Evolutionary conservation across 2,797 vertebrate species (phyloP).

Genomic region (Argya squamiceps): DNA sequence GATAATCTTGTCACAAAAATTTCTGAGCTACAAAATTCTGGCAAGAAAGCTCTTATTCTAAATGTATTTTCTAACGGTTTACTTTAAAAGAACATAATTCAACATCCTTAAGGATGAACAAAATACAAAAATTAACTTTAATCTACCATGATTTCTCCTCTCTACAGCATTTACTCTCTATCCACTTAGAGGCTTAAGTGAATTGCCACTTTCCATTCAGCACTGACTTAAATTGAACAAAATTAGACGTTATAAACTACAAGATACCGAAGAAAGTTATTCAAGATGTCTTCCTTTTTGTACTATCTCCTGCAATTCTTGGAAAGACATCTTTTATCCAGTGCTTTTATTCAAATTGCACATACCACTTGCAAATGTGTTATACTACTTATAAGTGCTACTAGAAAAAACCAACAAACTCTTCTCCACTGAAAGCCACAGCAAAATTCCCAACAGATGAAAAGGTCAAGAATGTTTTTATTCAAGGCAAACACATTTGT

Average conservation of each 20-base stretch:
- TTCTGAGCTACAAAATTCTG: not conserved
- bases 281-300: not conserved
- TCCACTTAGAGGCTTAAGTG: not conserved
- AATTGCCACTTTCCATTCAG: not conserved
- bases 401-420: not conserved
- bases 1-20: not conserved
- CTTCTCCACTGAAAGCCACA: not conserved
- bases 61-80: not conserved
- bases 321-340: not conserved
- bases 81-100: not conserved
- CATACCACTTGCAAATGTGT: not conserved
- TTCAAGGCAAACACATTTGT: not conserved
- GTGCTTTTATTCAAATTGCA: not conserved
- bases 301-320: not conserved
- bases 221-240: not conserved
- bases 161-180: not conserved
- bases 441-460: not conserved
- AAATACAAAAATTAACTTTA: not conserved
- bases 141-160: not conserved
- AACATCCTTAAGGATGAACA: not conserved
- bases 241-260: not conserved
- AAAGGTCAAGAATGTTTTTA: conserved; percentile 2
- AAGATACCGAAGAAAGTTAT: conserved; percentile 47
- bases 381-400: not conserved
- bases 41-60: not conserved